Evolutionary conservation across 2,888 invertebrate species (phyloP).

Genomic region (Diplazon laetatorius): DNA sequence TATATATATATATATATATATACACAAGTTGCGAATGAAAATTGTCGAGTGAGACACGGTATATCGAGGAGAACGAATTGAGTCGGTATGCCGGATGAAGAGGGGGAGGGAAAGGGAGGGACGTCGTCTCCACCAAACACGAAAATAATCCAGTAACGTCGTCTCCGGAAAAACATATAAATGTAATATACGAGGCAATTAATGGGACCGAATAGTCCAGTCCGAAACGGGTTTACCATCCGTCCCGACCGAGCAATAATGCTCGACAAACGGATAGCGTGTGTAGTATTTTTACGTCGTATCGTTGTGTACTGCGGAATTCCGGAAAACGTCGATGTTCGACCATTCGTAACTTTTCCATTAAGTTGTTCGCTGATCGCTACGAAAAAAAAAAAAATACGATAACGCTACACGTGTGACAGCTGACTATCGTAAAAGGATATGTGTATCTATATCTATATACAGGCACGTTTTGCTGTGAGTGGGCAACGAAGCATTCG

Average conservation of each 20-base stretch:
- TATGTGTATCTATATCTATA: too few relatives aligned
- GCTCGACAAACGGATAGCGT: conserved; percentile 18
- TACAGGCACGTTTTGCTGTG: not conserved
- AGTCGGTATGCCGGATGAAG: conserved; percentile 61
- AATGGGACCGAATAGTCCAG: conserved; percentile 66
- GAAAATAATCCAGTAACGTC: conserved; percentile 63
- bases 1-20: too few relatives aligned
- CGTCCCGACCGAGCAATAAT: conserved; percentile 47
- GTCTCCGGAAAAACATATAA: conserved; percentile 62
- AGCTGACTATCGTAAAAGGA: conserved; percentile 29
- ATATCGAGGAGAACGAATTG: conserved; percentile 17
- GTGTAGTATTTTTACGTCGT: conserved; percentile 34
- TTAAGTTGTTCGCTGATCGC: conserved; percentile 32
- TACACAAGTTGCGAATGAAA: conserved; percentile 65
- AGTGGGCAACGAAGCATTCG: not conserved
- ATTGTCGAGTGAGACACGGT: conserved; percentile 60
- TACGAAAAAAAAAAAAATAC: conserved; percentile 49
- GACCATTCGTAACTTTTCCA: conserved; percentile 49
- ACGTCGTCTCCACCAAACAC: conserved; percentile 56
- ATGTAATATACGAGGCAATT: conserved; percentile 69
- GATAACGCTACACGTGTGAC: conserved; percentile 23
- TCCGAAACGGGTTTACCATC: conserved; percentile 45
- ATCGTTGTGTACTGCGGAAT: conserved; percentile 31
- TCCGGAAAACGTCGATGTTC: conserved; percentile 10
- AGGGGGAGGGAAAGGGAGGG: too few relatives aligned